These are phyloP conservation scores for Desoria tigrina DNA, from an alignment of 2,888 invertebrate species.

Conservation along the genomic window DNA sequence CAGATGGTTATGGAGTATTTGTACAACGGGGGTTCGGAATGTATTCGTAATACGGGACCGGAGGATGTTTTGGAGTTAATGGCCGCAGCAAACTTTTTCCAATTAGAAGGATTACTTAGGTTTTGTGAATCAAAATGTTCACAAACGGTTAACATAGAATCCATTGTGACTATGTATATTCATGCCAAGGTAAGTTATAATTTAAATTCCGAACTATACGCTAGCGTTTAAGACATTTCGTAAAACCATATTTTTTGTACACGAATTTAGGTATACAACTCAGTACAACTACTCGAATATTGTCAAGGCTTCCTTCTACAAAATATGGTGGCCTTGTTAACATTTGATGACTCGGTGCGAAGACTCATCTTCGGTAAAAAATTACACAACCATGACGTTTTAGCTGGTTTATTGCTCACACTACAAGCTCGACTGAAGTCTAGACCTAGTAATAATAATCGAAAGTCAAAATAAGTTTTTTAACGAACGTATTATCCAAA, in stretches of 20 bases:
- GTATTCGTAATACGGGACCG: slow-evolving; percentile 70
- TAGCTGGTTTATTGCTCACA: slow-evolving; percentile 76
- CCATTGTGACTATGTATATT: slow-evolving; percentile 88
- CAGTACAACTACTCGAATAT: slow-evolving; percentile 80
- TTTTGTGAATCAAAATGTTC: slow-evolving; percentile 86
- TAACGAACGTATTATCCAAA: neutral
- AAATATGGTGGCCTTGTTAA: slow-evolving; percentile 90
- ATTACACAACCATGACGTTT: slow-evolving; percentile 83
- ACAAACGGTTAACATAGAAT: slow-evolving; percentile 79
- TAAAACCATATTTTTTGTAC: no score
- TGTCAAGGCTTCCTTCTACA: slow-evolving; percentile 87
- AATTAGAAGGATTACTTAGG: slow-evolving; percentile 77
- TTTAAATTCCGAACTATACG: no score
- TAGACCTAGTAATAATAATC: slow-evolving; percentile 27
- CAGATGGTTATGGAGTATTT: slow-evolving; percentile 90
- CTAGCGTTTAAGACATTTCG: no score
- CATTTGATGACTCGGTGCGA: slow-evolving; percentile 87
- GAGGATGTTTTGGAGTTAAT: slow-evolving; percentile 82
- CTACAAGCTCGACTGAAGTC: slow-evolving; percentile 68
- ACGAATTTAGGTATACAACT: slow-evolving; percentile 81
- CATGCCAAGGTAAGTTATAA: slow-evolving; percentile 74
- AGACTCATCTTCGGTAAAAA: slow-evolving; percentile 84
- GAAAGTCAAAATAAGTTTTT: slow-evolving; percentile 40
- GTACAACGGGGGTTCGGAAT: slow-evolving; percentile 83
- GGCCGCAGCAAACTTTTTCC: slow-evolving; percentile 90